Conservation (phyloP, 1,140 invertebrate genomes). For the Pseudomyrmex flavicornis region DNA sequence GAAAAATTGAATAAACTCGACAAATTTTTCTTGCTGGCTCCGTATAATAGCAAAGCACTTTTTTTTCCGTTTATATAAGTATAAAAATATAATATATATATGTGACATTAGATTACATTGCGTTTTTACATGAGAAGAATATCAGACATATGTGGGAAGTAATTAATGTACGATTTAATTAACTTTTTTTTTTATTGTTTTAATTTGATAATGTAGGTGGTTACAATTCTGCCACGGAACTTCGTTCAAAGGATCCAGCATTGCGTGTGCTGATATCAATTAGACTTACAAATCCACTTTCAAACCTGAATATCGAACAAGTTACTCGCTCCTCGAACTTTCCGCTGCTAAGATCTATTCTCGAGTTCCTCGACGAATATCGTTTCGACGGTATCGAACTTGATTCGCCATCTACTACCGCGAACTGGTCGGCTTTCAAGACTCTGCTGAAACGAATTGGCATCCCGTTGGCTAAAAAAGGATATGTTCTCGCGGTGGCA, state of each 20-base stretch:
- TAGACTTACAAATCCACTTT: slow-evolving; percentile 25
- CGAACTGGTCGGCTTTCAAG: slow-evolving; percentile 64
- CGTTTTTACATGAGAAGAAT: too few relatives aligned
- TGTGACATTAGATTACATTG: too few relatives aligned
- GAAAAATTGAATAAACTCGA: too few relatives aligned
- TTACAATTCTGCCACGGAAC: slow-evolving; percentile 85
- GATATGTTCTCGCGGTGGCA: slow-evolving; percentile 74
- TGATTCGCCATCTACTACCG: slow-evolving; percentile 85
- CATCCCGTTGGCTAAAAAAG: slow-evolving; percentile 64
- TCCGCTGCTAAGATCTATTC: slow-evolving; percentile 78
- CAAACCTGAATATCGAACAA: slow-evolving; percentile 64
- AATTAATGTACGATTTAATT: too few relatives aligned
- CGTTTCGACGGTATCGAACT: slow-evolving; percentile 88
- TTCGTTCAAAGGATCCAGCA: slow-evolving; percentile 86
- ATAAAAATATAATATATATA: too few relatives aligned
- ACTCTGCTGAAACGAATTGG: slow-evolving; percentile 64
- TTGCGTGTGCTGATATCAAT: slow-evolving; percentile 84
- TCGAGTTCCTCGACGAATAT: slow-evolving; percentile 85
- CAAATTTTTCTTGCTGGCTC: too few relatives aligned
- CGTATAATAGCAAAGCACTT: too few relatives aligned
- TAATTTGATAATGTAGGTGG: slow-evolving; percentile 82
- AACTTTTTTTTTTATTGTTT: neutral
- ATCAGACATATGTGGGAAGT: too few relatives aligned
- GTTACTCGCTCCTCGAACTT: slow-evolving; percentile 52
- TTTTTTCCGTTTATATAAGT: too few relatives aligned